A percentile compares a stretch with the other conserved stretches of the same genome.
Conservation (phyloP, 2,888 invertebrate genomes). For the Drosophila austrosaltans region DNA sequence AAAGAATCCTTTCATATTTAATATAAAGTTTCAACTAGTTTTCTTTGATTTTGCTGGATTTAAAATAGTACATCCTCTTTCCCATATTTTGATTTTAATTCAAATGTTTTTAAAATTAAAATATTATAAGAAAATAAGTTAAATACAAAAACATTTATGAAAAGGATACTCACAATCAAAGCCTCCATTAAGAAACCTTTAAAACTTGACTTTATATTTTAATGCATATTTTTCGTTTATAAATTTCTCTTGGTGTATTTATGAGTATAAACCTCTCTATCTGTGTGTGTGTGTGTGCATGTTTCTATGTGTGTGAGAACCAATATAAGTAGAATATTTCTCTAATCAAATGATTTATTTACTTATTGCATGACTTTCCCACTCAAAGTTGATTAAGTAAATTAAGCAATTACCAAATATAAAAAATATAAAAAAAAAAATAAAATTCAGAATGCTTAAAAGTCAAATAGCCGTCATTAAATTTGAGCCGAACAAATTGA, state of each 20-base stretch:
- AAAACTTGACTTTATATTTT: no score
- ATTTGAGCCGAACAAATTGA: slow-evolving; percentile 51
- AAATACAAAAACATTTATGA: no score
- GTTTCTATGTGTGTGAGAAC: neutral
- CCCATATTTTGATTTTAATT: no score
- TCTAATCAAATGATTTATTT: slow-evolving; percentile 74
- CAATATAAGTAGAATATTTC: slow-evolving; percentile 6
- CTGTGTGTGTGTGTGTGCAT: neutral
- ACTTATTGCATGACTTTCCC: slow-evolving; percentile 69
- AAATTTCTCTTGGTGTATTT: neutral
- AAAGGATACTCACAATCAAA: no score
- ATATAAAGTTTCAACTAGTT: no score
- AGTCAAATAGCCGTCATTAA: slow-evolving; percentile 37
- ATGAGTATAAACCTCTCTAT: neutral
- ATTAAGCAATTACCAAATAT: slow-evolving; percentile 71
- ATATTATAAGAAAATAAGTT: no score
- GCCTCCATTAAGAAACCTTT: no score
- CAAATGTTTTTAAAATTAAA: no score
- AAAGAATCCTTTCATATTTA: no score
- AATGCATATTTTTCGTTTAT: neutral
- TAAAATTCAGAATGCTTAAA: slow-evolving; percentile 7
- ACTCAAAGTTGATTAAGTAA: slow-evolving; percentile 65
- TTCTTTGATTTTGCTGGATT: neutral
- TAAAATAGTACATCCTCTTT: neutral
- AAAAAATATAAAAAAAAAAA: slow-evolving; percentile 19